Percentiles rank a stretch among this genome's conserved stretches.
phyloP scores from a whole-genome alignment of 1,140 invertebrate genomes.

The Oncopodura yosiiana region DNA sequence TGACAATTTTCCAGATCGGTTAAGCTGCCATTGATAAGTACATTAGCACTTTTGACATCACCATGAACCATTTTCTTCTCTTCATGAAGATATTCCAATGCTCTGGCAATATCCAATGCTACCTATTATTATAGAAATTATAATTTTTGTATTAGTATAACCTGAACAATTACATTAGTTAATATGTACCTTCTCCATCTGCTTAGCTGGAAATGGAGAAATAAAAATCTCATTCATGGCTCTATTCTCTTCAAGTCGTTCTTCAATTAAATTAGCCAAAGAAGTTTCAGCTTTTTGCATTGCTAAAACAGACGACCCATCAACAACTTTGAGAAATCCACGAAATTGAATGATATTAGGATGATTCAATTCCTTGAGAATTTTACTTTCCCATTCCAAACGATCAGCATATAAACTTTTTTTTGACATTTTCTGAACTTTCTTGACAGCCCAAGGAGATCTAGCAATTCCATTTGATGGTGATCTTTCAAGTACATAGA shows the following conservation, averaged over 20 bases:
- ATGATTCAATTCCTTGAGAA: slow-evolving; percentile 60
- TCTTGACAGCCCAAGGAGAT: slow-evolving; percentile 76
- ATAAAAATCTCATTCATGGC: slow-evolving; percentile 1
- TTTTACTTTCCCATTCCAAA: slow-evolving; percentile 57
- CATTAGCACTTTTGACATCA: slow-evolving; percentile 74
- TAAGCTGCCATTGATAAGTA: slow-evolving; percentile 53
- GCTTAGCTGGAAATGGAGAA: slow-evolving; percentile 49
- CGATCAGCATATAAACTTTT: slow-evolving; percentile 41
- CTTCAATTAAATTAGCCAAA: slow-evolving; percentile 57
- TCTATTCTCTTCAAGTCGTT: slow-evolving; percentile 50
- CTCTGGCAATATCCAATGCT: slow-evolving; percentile 55
- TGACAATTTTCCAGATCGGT: slow-evolving; percentile 60
- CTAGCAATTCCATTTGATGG: slow-evolving; percentile 50
- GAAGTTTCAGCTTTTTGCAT: slow-evolving; percentile 53
- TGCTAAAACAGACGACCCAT: slow-evolving; percentile 42
- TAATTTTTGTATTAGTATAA: too few relatives aligned
- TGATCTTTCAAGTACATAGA: slow-evolving; percentile 62
- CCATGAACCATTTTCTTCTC: slow-evolving; percentile 62
- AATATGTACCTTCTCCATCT: slow-evolving; percentile 48
- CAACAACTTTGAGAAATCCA: slow-evolving; percentile 49
- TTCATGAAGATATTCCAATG: slow-evolving; percentile 67
- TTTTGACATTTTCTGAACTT: slow-evolving; percentile 45
- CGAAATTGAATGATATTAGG: slow-evolving; percentile 75
- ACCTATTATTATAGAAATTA: too few relatives aligned
- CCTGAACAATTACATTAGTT: too few relatives aligned